A percentile compares a stretch with the other conserved stretches of the same genome.
phyloP scores from a whole-genome alignment of 2,113 vertebrate genomes.

The Arenaria interpres region DNA sequence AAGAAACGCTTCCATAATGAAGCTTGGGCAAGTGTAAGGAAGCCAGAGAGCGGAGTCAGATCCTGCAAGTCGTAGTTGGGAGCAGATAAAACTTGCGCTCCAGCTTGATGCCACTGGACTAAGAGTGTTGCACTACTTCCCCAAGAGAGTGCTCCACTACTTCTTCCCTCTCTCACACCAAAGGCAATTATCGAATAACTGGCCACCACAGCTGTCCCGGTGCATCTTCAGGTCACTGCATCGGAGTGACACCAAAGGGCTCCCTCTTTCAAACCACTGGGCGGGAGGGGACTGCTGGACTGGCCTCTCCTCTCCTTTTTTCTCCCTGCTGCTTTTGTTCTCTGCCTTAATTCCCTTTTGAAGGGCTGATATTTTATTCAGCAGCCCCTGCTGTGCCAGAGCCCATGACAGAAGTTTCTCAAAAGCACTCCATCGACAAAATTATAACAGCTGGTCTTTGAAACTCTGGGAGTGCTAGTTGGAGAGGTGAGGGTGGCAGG shows the following conservation, averaged over 20 bases:
- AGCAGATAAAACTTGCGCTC: not conserved
- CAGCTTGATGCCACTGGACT: not conserved
- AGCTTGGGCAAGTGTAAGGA: not conserved
- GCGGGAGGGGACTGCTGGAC: not conserved
- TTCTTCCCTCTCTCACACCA: not conserved
- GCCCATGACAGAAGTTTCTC: constrained; percentile 75
- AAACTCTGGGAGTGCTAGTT: constrained; percentile 70
- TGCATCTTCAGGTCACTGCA: not conserved
- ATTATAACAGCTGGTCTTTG: constrained; percentile 82
- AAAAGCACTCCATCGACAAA: constrained; percentile 75
- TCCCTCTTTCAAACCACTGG: not conserved
- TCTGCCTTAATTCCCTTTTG: constrained; percentile 75
- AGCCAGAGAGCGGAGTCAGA: not conserved
- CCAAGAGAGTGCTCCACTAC: not conserved
- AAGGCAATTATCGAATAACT: not conserved
- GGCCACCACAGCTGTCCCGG: not conserved
- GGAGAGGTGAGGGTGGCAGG: constrained; percentile 59
- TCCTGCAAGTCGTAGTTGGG: not conserved
- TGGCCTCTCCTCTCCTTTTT: constrained; percentile 14
- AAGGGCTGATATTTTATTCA: constrained; percentile 83
- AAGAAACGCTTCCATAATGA: not conserved
- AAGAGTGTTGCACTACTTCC: not conserved
- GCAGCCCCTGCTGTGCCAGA: constrained; percentile 73
- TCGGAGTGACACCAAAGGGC: not conserved
- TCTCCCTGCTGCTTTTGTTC: constrained; percentile 67